Percentiles rank a stretch among this genome's conserved stretches.
phyloP scores from a whole-genome alignment of 2,113 vertebrate genomes.

The Platycercus adscitus region DNA sequence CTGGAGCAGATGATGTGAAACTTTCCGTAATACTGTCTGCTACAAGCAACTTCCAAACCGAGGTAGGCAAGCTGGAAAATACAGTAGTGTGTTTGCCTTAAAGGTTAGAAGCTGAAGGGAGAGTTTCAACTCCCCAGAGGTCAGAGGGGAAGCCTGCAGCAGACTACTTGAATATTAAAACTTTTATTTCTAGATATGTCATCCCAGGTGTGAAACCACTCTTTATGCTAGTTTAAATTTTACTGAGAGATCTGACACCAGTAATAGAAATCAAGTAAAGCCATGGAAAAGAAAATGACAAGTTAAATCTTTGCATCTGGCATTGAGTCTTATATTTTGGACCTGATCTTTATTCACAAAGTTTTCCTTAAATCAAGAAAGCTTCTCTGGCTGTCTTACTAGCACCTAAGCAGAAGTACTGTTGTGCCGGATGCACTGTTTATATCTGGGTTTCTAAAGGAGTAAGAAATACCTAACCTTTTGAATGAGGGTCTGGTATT shows the following conservation, averaged over 20 bases:
- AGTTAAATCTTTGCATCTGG: background rate
- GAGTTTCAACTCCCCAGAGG: background rate
- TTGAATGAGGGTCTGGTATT: background rate
- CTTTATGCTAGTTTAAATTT: background rate
- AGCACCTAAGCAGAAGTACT: background rate
- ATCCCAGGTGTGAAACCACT: background rate
- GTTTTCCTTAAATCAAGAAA: background rate
- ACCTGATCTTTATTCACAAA: background rate
- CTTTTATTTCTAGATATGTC: background rate
- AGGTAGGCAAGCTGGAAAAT: background rate
- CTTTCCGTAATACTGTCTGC: background rate
- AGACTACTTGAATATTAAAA: background rate
- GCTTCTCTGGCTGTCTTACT: background rate
- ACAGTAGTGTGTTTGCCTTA: background rate
- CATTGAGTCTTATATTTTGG: background rate
- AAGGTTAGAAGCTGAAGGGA: background rate
- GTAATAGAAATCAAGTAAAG: background rate
- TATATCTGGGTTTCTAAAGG: background rate
- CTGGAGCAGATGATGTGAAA: background rate
- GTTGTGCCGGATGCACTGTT: background rate
- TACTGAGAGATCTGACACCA: background rate
- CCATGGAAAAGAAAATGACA: background rate
- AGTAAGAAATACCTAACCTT: background rate
- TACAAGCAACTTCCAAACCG: background rate
- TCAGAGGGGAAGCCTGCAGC: background rate